Base-by-base conservation (phyloP, 2,888 invertebrate genomes). In the Synergus gifuensis region DNA sequence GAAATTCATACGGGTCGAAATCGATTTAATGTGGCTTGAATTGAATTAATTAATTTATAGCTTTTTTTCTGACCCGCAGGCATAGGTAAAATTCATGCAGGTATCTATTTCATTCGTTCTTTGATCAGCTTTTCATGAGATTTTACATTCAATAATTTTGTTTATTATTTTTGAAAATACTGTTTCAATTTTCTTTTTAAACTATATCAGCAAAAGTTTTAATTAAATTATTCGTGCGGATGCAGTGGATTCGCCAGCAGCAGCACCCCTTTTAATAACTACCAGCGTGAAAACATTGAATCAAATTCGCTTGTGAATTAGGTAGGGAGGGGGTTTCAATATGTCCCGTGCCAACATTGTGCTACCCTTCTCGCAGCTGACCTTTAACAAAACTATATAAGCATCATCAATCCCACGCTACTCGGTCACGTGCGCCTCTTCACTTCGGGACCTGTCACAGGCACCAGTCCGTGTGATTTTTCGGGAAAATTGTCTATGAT, bases 291-390 rank as follows among this genome's bases (percentile, higher is more conserved):
- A 88, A 87, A 86, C 83, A 85, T 83, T 79, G 79, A 80, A 83
- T 78, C 69, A 83, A 69, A 80, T 77, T 79, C 78, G 76, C 12
- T 60, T 60, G 22, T 60, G 18, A 58, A 58, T 14, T 1, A 14
- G 49, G 1, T 7, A 78, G 80, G 76, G 76, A 77, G 84, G 84
- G 80, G 82, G 77, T 79, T 76, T 87, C 90, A 91, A 91, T 91
- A 91, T 91, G 91, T 87, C 90, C 87, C 90, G 91, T 91, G 91
- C 90, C 90, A 91, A 88, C 87, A 89, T 89, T 88, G 89, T 22
- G 82, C 81, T 79, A 85, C 85, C 84, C 85, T 86, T 81, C 78
- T 83, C 36, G 49, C 81, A 81, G 85, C 77, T 79, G 81, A 79
- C 81, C 83, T 78, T 78, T 81, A 81, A 79, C 80, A 67, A 46